Base-by-base conservation (phyloP, 2,888 invertebrate genomes). In the Andricus curvator region DNA sequence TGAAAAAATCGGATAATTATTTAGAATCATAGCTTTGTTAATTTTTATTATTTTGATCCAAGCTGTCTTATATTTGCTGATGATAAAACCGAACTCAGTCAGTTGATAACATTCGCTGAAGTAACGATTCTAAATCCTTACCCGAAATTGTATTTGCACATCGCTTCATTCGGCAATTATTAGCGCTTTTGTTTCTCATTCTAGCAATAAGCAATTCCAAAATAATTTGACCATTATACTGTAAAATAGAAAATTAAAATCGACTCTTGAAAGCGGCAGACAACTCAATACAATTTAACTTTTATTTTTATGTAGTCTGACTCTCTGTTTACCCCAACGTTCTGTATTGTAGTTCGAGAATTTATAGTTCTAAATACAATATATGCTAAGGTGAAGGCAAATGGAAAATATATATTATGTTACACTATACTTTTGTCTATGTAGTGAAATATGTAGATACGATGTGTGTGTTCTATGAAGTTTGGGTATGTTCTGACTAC, bases 11-110 rank as follows among this genome's bases (percentile, higher is more conserved):
- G 15, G 64, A 22, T 64, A 29, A 48, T 51, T 70, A 70, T 70
- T 70, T 20, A 33, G 51, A 51, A 70, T 29, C 70, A 51, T 22
- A 70, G 29, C 33, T 70, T 48, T 70, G 51, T 11, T 9, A 20
- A 51, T 51, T 48, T 51, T 22, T 17, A 48, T 70, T 48, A 11
- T 70, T 33, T 11, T 51, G 9, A 20, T 29, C 29, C 37, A 15
- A 67, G n/a, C n/a, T 44, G 15, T 44, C 15, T 44, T 41, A 9
- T n/a, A 41, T 67, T 56, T 56, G 4, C 2, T n/a, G 56, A 22
- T 9, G n/a, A 60, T 22, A 13, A 22, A 13, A 22, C 60, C 13
- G 22, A 60, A n/a, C 9, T n/a, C n/a, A 60, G 22, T 22, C n/a
- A 60, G 22, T 17, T 48, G 17, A 17, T 17, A 6, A 17, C 15